Evolutionary conservation across 2,888 invertebrate genomes (phyloP), one percentile per base, ranked within the genome.

Genomic region (Auanema sp.): DNA sequence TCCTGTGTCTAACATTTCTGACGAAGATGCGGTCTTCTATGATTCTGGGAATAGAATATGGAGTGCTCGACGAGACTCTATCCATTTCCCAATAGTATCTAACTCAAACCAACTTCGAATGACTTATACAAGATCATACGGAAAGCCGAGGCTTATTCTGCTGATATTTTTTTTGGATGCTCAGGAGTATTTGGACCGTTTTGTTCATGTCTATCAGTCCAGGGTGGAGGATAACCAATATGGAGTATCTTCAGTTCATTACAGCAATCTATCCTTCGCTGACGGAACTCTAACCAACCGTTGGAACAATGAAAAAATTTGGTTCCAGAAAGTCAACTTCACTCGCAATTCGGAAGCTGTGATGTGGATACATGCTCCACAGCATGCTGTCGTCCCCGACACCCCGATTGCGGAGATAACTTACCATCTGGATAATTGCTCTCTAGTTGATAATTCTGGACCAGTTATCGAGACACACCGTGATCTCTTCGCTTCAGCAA

Each of bases 401-500:
- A 88, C 89, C 3, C 85, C 86, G 2, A 91, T 92, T 66, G 92
- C 81, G 88, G 95, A 57, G 87, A 90, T 96, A 54, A 90, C 91
- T 0, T 89, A 96, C 70, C 91, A 91, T 86, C 88, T 98, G 1
- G 93, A 94, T 78, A 89, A 89, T 73, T 91, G 91, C 57, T 86
- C 90, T 64, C 91, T 98, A 44, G 89, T 89, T 0, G 91, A 92
- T 79, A 98, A 98, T 84, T 91, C 91, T 0, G 89, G 89, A 83
- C 85, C 86, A 2, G 93, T 95, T 14, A 89, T 96, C 68, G 81
- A 83, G 59, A 79, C 76, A 64, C 72, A 84, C 63, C 64, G 93
- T 80, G 94, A 98, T 85, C 89, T 97, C 77, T 89, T 94, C 75
- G 91, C 93, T 69, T 94, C 96, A 0, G 97, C 97, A 82, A 98